Evolutionary conservation across 2,888 invertebrate species (phyloP).

Genomic region (Thysanoteuthis rhombus): DNA sequence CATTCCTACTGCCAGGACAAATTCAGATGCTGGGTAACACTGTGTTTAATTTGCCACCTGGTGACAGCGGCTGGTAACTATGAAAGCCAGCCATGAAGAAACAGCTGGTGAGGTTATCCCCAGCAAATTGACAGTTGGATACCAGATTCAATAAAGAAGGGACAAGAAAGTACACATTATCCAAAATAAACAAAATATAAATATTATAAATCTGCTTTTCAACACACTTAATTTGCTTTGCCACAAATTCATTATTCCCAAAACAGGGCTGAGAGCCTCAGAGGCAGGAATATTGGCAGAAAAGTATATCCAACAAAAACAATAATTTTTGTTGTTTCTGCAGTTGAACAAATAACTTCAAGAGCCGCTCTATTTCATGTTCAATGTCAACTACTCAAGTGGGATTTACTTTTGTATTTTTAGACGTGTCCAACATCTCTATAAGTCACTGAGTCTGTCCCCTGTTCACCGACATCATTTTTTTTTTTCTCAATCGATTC

Average conservation of each 20-base stretch:
- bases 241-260: background rate
- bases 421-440: too few species aligned
- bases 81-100: background rate
- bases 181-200: background rate
- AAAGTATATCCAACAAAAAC: background rate
- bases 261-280: background rate
- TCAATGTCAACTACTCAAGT: too few species aligned
- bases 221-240: background rate
- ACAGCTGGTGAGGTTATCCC: background rate
- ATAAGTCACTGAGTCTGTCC: too few species aligned
- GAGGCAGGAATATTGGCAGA: background rate
- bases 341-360: background rate
- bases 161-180: background rate
- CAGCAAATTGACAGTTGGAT: background rate
- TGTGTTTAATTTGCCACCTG: conserved; percentile 12
- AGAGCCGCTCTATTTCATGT: background rate
- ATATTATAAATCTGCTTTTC: background rate
- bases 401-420: too few species aligned
- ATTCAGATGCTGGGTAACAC: conserved; percentile 12
- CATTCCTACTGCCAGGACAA: background rate
- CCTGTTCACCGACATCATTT: too few species aligned
- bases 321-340: background rate
- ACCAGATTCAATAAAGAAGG: background rate
- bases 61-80: background rate
- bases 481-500: too few species aligned